Percentiles rank a stretch among this genome's conserved stretches.
Conservation (phyloP, 2,888 invertebrate genomes). For the Theretra japonica region DNA sequence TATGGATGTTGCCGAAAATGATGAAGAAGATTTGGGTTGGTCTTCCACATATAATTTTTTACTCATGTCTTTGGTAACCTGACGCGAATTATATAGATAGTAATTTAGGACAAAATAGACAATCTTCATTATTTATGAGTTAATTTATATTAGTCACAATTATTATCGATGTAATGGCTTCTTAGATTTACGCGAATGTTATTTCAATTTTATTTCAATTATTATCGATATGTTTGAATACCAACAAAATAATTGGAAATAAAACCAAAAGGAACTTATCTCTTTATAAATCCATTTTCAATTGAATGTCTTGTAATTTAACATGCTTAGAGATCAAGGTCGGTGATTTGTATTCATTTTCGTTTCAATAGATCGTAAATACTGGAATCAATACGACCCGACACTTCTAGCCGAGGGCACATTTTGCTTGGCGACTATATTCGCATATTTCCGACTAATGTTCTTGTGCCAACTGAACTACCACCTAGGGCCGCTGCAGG, state of each 20-base stretch:
- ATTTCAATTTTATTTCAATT: too few relatives aligned
- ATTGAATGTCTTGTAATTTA: conserved; percentile 2
- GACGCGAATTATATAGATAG: too few relatives aligned
- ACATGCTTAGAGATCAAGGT: neutral
- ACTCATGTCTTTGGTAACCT: too few relatives aligned
- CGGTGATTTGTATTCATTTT: conserved; percentile 11
- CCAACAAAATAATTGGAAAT: neutral
- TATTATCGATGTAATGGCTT: too few relatives aligned
- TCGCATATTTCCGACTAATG: conserved; percentile 87
- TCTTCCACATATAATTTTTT: neutral
- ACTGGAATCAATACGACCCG: conserved; percentile 87
- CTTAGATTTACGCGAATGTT: too few relatives aligned
- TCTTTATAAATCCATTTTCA: conserved; percentile 6
- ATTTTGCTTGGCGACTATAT: conserved; percentile 87
- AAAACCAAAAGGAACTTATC: neutral
- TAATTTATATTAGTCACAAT: neutral
- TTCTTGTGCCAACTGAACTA: conserved; percentile 86
- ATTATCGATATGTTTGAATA: neutral
- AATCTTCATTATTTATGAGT: neutral
- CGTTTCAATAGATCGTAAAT: conserved; percentile 82
- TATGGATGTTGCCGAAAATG: conserved; percentile 64
- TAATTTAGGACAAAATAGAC: neutral
- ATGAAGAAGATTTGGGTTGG: conserved; percentile 37
- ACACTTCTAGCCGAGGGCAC: conserved; percentile 87
- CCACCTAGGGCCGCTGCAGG: conserved; percentile 86